A percentile compares a stretch with the other conserved stretches of the same genome.
Conservation (phyloP, 2,797 vertebrate species). For the Gymnocypris eckloni region DNA sequence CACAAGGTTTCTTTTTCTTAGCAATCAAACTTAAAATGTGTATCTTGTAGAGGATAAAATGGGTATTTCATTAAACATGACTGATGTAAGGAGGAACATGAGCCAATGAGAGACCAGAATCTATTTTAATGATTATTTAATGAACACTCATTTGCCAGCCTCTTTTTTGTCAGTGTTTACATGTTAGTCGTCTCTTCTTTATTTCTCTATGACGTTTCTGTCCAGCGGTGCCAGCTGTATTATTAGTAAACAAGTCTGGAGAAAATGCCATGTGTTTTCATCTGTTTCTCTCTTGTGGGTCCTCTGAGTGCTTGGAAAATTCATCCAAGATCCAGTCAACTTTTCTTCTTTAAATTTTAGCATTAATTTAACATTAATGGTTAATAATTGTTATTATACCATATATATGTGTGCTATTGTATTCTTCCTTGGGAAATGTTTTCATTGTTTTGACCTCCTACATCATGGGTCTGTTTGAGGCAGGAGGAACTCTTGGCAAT, state of each 20-base stretch:
- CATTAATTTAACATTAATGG: background rate
- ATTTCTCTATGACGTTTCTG: background rate
- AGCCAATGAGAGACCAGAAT: background rate
- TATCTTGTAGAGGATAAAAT: background rate
- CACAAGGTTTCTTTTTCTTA: background rate
- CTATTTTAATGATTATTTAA: slow-evolving; percentile 22
- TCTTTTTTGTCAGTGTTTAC: background rate
- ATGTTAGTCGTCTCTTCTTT: background rate
- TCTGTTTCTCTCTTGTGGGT: background rate
- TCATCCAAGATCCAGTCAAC: background rate
- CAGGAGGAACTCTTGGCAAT: background rate
- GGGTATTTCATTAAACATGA: background rate
- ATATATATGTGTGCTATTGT: background rate
- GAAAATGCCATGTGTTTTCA: background rate
- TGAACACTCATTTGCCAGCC: background rate
- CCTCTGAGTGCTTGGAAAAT: background rate
- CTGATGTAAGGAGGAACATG: background rate
- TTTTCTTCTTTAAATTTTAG: background rate
- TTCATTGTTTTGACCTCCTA: background rate
- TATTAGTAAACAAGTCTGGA: background rate
- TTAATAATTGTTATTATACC: background rate
- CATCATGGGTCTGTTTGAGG: background rate
- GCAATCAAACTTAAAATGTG: background rate
- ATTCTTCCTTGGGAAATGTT: background rate
- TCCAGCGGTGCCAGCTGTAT: background rate